Percentiles rank a stretch among this genome's conserved stretches.
phyloP scores from a whole-genome alignment of 1,140 invertebrate species.

The Latrodectus geometricus region DNA sequence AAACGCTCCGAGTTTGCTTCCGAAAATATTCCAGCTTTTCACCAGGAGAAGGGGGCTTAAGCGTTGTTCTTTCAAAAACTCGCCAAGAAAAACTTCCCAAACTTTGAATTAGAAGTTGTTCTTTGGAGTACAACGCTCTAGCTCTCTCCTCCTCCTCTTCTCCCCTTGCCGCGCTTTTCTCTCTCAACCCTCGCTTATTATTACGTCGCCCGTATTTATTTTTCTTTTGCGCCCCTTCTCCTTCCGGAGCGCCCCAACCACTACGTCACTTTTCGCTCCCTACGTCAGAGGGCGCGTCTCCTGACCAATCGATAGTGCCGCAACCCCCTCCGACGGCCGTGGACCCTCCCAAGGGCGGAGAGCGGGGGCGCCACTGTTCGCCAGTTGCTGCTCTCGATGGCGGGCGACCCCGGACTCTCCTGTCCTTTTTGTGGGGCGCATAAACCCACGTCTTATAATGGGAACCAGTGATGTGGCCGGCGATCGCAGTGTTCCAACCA shows the following conservation, averaged over 20 bases:
- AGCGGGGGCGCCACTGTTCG: conserved; percentile 17
- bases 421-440: conserved; percentile 1
- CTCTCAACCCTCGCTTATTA: background rate
- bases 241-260: background rate
- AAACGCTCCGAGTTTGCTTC: background rate
- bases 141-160: background rate
- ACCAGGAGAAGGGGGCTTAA: background rate
- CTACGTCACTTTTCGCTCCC: background rate
- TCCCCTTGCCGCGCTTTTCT: background rate
- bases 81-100: background rate
- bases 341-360: conserved; percentile 8
- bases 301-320: background rate
- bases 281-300: conserved; percentile 22
- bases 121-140: background rate
- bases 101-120: background rate
- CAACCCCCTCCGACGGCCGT: background rate
- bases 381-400: background rate
- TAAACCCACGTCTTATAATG: background rate
- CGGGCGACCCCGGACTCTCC: background rate
- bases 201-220: conserved; percentile 6
- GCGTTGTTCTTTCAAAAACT: background rate
- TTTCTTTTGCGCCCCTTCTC: background rate
- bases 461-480: background rate
- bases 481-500: background rate
- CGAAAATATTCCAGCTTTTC: background rate